These are phyloP conservation scores for Zoanthus sociatus DNA, from an alignment of 92 coral and sea anemone genomes.

Conservation along the genomic window DNA sequence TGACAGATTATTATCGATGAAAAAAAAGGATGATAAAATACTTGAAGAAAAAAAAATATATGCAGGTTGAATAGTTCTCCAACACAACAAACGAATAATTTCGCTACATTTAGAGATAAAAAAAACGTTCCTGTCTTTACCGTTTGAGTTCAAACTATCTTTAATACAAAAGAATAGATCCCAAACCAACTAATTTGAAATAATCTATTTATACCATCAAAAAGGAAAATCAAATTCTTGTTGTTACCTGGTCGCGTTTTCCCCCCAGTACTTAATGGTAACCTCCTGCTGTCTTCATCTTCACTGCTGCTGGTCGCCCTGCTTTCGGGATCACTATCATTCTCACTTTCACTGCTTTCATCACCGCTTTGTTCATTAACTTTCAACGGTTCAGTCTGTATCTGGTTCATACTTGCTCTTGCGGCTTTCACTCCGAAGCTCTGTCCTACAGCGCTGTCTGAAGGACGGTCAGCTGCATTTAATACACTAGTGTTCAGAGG, in stretches of 20 bases:
- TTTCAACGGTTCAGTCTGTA: conserved; percentile 44
- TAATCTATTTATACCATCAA: not conserved
- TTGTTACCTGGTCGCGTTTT: conserved; percentile 75
- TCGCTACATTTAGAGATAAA: too few relatives aligned
- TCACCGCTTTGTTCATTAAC: conserved; percentile 63
- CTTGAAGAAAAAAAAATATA: too few relatives aligned
- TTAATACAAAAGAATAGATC: not conserved
- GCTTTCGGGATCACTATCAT: conserved; percentile 81
- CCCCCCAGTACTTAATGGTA: conserved; percentile 76
- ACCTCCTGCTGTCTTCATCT: conserved; percentile 47
- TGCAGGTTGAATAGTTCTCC: too few relatives aligned
- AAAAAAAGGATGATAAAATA: too few relatives aligned
- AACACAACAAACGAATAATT: too few relatives aligned
- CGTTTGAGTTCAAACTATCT: too few relatives aligned
- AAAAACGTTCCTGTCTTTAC: too few relatives aligned
- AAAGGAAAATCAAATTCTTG: not conserved
- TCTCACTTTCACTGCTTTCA: conserved; percentile 67
- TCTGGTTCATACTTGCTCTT: conserved; percentile 42
- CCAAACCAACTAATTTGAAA: not conserved
- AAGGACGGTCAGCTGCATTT: conserved; percentile 73
- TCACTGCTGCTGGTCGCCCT: conserved; percentile 66
- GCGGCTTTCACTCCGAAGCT: conserved; percentile 45
- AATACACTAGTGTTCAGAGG: conserved; percentile 81
- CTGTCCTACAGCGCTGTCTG: conserved; percentile 38
- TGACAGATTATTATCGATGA: too few relatives aligned